A percentile compares a stretch with the other conserved stretches of the same genome.
Conservation (phyloP, 2,888 invertebrate genomes). For the Tenthredo amoena region DNA sequence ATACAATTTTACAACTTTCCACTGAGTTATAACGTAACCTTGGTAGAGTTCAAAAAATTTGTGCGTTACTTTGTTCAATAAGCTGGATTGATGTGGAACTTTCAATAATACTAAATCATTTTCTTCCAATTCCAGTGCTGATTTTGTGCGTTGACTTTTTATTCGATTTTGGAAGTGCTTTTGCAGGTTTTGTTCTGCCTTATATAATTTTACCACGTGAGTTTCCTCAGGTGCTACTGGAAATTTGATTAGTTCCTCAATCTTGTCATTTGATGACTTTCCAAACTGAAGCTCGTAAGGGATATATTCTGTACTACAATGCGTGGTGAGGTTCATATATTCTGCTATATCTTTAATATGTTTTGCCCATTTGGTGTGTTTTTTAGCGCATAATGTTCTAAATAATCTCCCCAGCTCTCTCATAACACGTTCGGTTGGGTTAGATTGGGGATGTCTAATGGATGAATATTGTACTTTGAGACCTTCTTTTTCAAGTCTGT, state of each 20-base stretch:
- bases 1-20: no score
- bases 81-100: slow-evolving; percentile 7
- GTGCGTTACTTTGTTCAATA: slow-evolving; percentile 12
- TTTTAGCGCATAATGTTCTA: slow-evolving; percentile 55
- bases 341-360: slow-evolving; percentile 52
- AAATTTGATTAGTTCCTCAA: slow-evolving; percentile 44
- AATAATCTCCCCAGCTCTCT: slow-evolving; percentile 57
- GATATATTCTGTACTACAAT: slow-evolving; percentile 56
- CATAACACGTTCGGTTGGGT: slow-evolving; percentile 58
- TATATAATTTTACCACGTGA: slow-evolving; percentile 28
- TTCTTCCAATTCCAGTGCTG: neutral
- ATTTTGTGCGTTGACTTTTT: slow-evolving; percentile 41
- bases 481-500: neutral
- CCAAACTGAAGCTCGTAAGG: slow-evolving; percentile 54
- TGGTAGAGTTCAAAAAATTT: slow-evolving; percentile 31
- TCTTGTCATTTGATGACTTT: slow-evolving; percentile 25
- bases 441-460: slow-evolving; percentile 57
- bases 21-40: no score
- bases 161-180: slow-evolving; percentile 41
- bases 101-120: slow-evolving; percentile 40
- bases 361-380: slow-evolving; percentile 57
- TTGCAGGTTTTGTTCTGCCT: slow-evolving; percentile 44
- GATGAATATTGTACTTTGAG: slow-evolving; percentile 53
- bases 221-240: neutral
- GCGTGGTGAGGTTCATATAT: slow-evolving; percentile 55